Evolutionary conservation across 1,140 invertebrate genomes (phyloP).

Genomic region (Zaprionus africanus): DNA sequence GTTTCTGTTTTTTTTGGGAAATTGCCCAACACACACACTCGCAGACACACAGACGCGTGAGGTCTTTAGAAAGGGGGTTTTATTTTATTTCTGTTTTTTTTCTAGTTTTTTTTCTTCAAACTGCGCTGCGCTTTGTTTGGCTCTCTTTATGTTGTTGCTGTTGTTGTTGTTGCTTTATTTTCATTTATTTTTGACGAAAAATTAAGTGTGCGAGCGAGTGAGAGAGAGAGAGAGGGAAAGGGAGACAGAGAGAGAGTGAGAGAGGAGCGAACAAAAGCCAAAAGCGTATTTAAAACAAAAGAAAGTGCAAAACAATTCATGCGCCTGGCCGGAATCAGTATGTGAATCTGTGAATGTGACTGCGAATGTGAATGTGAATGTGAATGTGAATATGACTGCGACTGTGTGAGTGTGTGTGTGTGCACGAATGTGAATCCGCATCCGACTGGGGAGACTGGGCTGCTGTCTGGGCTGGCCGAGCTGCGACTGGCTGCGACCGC

Average conservation of each 20-base stretch:
- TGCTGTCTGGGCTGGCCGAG: slow-evolving; percentile 12
- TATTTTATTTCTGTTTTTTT: slow-evolving; percentile 19
- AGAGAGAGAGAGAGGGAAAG: slow-evolving; percentile 3
- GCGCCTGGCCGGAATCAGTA: slow-evolving; percentile 51
- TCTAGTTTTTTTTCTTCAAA: slow-evolving; percentile 29
- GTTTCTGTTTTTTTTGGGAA: slow-evolving; percentile 30
- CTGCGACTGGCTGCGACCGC: slow-evolving; percentile 42
- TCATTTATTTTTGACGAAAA: slow-evolving; percentile 50
- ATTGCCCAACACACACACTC: slow-evolving; percentile 21
- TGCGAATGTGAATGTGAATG: slow-evolving; percentile 21
- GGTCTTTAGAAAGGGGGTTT: background rate
- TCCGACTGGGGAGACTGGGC: slow-evolving; percentile 25
- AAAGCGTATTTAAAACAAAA: slow-evolving; percentile 79
- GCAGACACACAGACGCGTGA: background rate
- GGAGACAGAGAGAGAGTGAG: background rate
- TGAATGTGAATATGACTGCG: slow-evolving; percentile 9
- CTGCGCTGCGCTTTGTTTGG: slow-evolving; percentile 49
- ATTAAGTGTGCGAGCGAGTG: slow-evolving; percentile 36
- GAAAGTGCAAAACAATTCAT: slow-evolving; percentile 78
- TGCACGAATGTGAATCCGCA: slow-evolving; percentile 35
- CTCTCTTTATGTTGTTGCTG: slow-evolving; percentile 27
- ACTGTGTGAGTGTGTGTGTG: slow-evolving; percentile 13
- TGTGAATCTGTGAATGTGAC: slow-evolving; percentile 24
- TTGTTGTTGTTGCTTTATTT: slow-evolving; percentile 14
- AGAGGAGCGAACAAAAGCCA: slow-evolving; percentile 54